Conservation (phyloP, 2,797 vertebrate species). For the Erpetoichthys calabaricus region DNA sequence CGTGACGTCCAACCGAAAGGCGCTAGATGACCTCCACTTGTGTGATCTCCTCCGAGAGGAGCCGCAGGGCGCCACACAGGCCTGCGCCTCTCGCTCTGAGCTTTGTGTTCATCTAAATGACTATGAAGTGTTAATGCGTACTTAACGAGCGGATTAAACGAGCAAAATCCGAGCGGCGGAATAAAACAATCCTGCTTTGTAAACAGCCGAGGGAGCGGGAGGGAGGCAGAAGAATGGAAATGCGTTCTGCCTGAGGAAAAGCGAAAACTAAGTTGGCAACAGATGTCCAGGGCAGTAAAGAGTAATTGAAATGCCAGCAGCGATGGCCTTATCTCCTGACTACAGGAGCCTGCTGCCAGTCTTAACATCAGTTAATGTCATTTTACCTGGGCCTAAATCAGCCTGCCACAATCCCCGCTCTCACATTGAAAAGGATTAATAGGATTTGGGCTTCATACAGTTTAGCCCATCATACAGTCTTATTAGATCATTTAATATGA, state of each 20-base stretch:
- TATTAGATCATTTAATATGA: slow-evolving; percentile 62
- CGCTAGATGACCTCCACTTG: no score
- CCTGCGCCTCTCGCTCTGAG: no score
- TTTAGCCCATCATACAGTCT: slow-evolving; percentile 63
- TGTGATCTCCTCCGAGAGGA: no score
- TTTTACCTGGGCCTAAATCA: slow-evolving; percentile 71
- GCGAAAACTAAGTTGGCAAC: slow-evolving; percentile 42
- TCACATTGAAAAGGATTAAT: slow-evolving; percentile 50
- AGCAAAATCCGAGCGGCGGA: slow-evolving; percentile 35
- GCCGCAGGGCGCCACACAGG: no score
- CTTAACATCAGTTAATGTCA: slow-evolving; percentile 76
- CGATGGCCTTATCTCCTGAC: slow-evolving; percentile 67
- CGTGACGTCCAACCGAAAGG: no score
- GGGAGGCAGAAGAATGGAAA: slow-evolving; percentile 41
- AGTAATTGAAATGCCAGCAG: slow-evolving; percentile 78
- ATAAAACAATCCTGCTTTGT: slow-evolving; percentile 54
- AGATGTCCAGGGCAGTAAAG: slow-evolving; percentile 72
- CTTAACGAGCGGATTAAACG: slow-evolving; percentile 47
- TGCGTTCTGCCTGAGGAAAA: slow-evolving; percentile 37
- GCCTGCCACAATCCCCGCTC: slow-evolving; percentile 58
- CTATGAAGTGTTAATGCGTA: slow-evolving; percentile 20
- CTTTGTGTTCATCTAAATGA: slow-evolving; percentile 19
- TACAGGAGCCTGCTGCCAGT: slow-evolving; percentile 69
- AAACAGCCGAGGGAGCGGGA: slow-evolving; percentile 34
- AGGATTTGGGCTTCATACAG: slow-evolving; percentile 61